These are phyloP conservation scores for Alitta virens DNA, from an alignment of 2,888 invertebrate species.

Conservation along the genomic window DNA sequence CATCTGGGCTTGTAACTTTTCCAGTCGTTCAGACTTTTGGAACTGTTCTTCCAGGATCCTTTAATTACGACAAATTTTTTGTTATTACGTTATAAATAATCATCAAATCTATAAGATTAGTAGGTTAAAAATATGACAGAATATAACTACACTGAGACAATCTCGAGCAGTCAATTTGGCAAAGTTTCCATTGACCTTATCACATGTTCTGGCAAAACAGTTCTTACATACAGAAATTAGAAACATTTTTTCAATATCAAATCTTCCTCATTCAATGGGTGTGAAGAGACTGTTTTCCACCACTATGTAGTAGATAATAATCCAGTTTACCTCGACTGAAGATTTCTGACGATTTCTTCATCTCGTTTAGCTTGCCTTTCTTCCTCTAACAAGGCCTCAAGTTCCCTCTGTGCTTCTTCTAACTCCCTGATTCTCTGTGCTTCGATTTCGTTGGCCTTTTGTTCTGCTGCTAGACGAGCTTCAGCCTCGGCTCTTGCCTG, in stretches of 20 bases:
- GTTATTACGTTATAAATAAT: too few relatives aligned
- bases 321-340: conserved; percentile 54
- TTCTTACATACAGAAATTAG: too few relatives aligned
- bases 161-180: too few relatives aligned
- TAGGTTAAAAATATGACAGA: too few relatives aligned
- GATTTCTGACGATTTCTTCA: conserved; percentile 70
- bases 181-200: too few relatives aligned
- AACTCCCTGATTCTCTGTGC: conserved; percentile 72
- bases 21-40: conserved; percentile 10
- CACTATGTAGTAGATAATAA: background rate
- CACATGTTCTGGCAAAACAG: too few relatives aligned
- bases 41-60: conserved; percentile 18
- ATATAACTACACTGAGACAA: too few relatives aligned
- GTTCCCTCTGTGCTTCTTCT: conserved; percentile 68
- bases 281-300: background rate
- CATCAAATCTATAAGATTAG: too few relatives aligned
- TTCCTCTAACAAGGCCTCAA: conserved; percentile 73
- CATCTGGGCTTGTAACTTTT: conserved; percentile 7
- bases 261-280: too few relatives aligned
- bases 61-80: too few relatives aligned
- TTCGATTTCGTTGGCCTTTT: conserved; percentile 70
- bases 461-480: conserved; percentile 57
- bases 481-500: conserved; percentile 61
- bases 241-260: too few relatives aligned
- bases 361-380: conserved; percentile 82